Conservation (phyloP, 2,888 invertebrate species). For the Ephialtes manifestator region DNA sequence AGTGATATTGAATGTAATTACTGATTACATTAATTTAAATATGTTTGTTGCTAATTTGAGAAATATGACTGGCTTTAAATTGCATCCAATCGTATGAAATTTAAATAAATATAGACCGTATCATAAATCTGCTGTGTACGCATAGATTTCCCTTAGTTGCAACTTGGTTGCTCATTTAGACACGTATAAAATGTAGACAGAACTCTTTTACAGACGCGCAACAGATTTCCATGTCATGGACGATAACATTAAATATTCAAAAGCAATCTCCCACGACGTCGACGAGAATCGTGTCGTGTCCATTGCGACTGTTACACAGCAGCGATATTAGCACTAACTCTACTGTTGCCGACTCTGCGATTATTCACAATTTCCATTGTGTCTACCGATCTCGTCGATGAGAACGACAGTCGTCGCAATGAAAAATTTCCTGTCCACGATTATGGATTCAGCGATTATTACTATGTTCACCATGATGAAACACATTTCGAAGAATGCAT, state of each 20-base stretch:
- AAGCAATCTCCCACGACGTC: slow-evolving; percentile 70
- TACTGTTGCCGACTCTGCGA: slow-evolving; percentile 51
- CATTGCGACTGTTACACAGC: slow-evolving; percentile 49
- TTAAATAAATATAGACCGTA: not conserved
- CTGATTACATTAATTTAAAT: too few relatives aligned
- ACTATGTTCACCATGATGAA: not conserved
- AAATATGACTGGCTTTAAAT: too few relatives aligned
- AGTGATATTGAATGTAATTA: too few relatives aligned
- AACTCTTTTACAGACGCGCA: slow-evolving; percentile 5
- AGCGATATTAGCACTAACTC: slow-evolving; percentile 23
- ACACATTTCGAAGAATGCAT: slow-evolving; percentile 2
- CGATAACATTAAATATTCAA: slow-evolving; percentile 70
- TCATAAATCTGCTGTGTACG: too few relatives aligned
- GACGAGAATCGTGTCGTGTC: slow-evolving; percentile 64
- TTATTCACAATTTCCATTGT: slow-evolving; percentile 67
- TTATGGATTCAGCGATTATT: not conserved
- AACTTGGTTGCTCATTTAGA: not conserved
- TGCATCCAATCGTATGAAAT: not conserved
- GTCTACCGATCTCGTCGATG: slow-evolving; percentile 40
- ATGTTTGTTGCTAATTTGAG: too few relatives aligned
- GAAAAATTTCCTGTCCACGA: slow-evolving; percentile 4
- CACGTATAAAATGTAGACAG: not conserved
- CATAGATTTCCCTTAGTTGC: too few relatives aligned
- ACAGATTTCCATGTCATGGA: slow-evolving; percentile 70
- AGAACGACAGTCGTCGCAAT: slow-evolving; percentile 48